These are phyloP conservation scores for Cryptops parisi DNA, from an alignment of 2,888 invertebrate species.

Conservation along the genomic window DNA sequence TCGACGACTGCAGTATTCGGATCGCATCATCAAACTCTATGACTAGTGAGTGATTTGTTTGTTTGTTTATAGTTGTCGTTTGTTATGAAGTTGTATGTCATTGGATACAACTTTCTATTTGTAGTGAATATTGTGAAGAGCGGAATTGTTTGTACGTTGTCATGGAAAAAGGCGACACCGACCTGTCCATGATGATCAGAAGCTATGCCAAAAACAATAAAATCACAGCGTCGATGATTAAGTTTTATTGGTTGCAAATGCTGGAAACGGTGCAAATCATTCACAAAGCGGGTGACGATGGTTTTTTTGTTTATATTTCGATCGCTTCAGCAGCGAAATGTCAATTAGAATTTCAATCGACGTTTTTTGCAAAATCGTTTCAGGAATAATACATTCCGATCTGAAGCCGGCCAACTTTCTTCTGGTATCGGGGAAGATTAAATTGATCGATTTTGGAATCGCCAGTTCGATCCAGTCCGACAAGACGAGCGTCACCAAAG, in stretches of 20 bases:
- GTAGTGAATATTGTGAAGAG: conserved; percentile 53
- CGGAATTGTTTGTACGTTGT: conserved; percentile 59
- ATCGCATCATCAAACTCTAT: conserved; percentile 66
- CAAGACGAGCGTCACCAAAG: conserved; percentile 73
- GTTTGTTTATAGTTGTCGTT: conserved; percentile 6
- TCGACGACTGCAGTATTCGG: conserved; percentile 60
- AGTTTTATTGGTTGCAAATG: conserved; percentile 91
- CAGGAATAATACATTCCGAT: conserved; percentile 91
- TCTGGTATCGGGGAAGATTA: conserved; percentile 65
- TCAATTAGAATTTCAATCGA: neutral
- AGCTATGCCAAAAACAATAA: conserved; percentile 31
- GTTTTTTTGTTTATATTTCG: neutral
- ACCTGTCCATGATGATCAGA: conserved; percentile 61
- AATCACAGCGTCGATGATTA: conserved; percentile 57
- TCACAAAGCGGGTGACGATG: conserved; percentile 60
- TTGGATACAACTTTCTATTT: conserved; percentile 26
- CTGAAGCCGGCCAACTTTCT: conserved; percentile 94
- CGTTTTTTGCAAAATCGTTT: neutral
- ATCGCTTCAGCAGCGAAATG: neutral
- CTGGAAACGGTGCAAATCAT: conserved; percentile 77
- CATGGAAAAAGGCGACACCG: conserved; percentile 84
- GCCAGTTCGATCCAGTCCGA: conserved; percentile 74
- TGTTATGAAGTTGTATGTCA: conserved; percentile 3
- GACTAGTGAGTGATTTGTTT: conserved; percentile 62
- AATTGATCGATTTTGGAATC: conserved; percentile 96